A percentile compares a stretch with the other conserved stretches of the same genome.
Evolutionary conservation across 35 echinoderm and acorn worm genomes (phyloP).

Genomic region (Nesometra sesokonis): DNA sequence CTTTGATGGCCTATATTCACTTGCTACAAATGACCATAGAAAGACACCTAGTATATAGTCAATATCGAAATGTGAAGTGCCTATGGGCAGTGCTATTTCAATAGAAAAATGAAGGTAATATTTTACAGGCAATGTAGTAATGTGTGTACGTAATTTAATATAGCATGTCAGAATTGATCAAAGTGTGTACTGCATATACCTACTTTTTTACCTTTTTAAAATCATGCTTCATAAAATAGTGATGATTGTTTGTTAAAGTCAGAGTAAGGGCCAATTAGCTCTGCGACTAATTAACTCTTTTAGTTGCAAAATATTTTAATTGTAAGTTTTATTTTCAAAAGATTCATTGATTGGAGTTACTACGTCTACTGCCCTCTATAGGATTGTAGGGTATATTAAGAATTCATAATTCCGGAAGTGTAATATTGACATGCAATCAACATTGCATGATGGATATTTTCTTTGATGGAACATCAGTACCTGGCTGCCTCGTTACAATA

Average conservation of each 20-base stretch:
- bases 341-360: no score
- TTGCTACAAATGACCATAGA: background rate
- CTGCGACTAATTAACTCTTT: no score
- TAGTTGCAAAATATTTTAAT: no score
- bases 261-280: no score
- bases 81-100: background rate
- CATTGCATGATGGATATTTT: no score
- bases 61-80: background rate
- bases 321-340: no score
- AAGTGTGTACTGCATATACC: background rate
- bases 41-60: background rate
- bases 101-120: slow-evolving; percentile 1
- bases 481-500: no score
- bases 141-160: background rate
- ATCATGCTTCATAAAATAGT: background rate
- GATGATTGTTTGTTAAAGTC: background rate
- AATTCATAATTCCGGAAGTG: no score
- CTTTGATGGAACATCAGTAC: no score
- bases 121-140: background rate
- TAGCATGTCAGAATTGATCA: background rate
- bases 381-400: no score
- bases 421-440: no score
- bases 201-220: background rate
- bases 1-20: background rate
- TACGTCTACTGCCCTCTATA: no score